Conservation (phyloP, 2,888 invertebrate genomes). For the Fragum sueziense region DNA sequence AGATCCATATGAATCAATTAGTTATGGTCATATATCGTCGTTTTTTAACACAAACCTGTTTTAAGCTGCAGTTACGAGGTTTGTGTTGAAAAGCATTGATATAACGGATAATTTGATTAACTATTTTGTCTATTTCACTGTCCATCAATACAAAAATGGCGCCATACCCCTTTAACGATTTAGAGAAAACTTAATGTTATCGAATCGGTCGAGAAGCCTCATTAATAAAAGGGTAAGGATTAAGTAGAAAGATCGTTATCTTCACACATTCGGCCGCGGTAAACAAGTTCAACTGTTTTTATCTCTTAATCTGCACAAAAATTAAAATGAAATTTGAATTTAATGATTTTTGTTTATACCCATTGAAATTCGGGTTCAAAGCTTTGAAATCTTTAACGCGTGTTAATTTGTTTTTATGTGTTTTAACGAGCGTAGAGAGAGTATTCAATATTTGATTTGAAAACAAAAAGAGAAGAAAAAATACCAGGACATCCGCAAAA, state of each 20-base stretch:
- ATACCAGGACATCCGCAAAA: neutral
- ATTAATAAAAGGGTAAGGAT: conserved; percentile 2
- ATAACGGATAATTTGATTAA: neutral
- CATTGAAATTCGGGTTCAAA: conserved; percentile 6
- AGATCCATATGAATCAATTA: neutral
- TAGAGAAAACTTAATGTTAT: no score
- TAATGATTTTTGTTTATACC: conserved; percentile 24
- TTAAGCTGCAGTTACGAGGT: no score
- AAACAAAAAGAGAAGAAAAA: neutral
- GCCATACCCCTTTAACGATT: no score
- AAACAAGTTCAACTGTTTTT: conserved; percentile 21
- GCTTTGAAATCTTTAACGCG: conserved; percentile 13
- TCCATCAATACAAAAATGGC: neutral
- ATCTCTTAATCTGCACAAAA: conserved; percentile 6
- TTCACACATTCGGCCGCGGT: conserved; percentile 15
- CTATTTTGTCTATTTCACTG: neutral
- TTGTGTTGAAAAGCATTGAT: no score
- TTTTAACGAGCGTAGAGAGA: neutral
- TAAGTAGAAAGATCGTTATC: conserved; percentile 9
- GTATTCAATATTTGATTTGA: neutral
- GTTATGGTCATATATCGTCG: neutral
- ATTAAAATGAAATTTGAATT: conserved; percentile 23
- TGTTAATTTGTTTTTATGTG: conserved; percentile 21
- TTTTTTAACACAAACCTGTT: neutral
- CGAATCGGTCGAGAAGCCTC: no score